Conservation (phyloP, 2,888 invertebrate genomes). For the Aquatica leii region DNA sequence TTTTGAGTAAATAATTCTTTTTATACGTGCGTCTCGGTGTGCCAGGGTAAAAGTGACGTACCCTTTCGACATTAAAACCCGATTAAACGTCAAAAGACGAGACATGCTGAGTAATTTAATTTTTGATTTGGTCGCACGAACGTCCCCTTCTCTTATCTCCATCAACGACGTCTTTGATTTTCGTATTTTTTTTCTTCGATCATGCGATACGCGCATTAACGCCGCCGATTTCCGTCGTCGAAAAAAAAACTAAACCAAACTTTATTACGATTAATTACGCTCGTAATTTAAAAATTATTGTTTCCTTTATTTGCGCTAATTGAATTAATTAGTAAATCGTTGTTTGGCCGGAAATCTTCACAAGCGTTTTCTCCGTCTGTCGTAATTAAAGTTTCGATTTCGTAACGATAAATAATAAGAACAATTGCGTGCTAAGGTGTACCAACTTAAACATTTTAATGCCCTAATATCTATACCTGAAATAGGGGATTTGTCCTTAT, state of each 20-base stretch:
- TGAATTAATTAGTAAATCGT: neutral
- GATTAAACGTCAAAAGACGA: conserved; percentile 39
- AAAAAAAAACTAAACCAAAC: neutral
- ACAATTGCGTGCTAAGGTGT: conserved; percentile 40
- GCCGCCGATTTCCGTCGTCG: conserved; percentile 21
- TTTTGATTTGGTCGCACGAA: conserved; percentile 38
- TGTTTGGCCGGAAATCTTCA: neutral
- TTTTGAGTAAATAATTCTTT: no score
- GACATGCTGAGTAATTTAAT: conserved; percentile 39
- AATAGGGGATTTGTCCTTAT: conserved; percentile 31
- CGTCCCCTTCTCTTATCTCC: no score
- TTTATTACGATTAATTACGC: neutral
- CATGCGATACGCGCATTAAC: conserved; percentile 49
- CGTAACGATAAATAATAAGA: conserved; percentile 2
- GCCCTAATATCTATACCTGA: conserved; percentile 33
- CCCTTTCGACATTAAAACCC: conserved; percentile 35
- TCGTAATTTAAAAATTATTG: no score
- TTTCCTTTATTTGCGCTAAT: no score
- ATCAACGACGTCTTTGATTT: no score
- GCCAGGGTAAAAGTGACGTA: no score
- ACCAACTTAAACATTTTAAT: conserved; percentile 42
- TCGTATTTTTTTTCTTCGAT: conserved; percentile 36
- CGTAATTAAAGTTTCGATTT: neutral
- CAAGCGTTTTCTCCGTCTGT: no score
- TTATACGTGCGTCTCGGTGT: no score